phyloP scores from a whole-genome alignment of 2,113 vertebrate genomes.

The Laticauda laticaudata region DNA sequence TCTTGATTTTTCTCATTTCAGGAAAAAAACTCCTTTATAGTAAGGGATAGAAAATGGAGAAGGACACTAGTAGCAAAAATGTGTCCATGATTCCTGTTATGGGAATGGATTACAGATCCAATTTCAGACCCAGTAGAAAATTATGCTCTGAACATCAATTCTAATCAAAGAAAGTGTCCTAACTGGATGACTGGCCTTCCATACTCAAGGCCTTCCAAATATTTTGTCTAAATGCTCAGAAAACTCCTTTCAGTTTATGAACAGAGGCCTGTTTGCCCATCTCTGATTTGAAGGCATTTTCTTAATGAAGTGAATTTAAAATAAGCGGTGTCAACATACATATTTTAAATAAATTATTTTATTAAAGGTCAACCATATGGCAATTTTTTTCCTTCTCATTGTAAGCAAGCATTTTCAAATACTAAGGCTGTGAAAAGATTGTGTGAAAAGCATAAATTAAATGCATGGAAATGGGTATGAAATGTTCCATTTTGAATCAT shows the following conservation, averaged over 20 bases:
- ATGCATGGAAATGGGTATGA: background rate
- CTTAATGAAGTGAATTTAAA: background rate
- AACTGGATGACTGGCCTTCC: background rate
- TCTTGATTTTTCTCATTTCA: background rate
- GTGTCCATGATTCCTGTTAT: background rate
- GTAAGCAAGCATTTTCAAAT: background rate
- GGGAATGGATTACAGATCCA: background rate
- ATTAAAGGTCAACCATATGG: background rate
- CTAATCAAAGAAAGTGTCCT: background rate
- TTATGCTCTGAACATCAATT: background rate
- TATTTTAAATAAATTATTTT: background rate
- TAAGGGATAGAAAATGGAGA: background rate
- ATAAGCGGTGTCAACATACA: background rate
- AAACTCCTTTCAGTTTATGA: background rate
- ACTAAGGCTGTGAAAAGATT: background rate
- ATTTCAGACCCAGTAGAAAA: background rate
- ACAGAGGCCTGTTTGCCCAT: background rate
- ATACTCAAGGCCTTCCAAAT: background rate
- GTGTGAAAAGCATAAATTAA: background rate
- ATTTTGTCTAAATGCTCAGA: background rate
- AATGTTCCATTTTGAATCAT: background rate
- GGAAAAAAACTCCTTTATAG: background rate
- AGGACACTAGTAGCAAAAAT: background rate
- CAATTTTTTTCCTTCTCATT: background rate
- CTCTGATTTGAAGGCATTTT: background rate